phyloP scores from a whole-genome alignment of 2,113 vertebrate genomes.

The Chamaea fasciata region DNA sequence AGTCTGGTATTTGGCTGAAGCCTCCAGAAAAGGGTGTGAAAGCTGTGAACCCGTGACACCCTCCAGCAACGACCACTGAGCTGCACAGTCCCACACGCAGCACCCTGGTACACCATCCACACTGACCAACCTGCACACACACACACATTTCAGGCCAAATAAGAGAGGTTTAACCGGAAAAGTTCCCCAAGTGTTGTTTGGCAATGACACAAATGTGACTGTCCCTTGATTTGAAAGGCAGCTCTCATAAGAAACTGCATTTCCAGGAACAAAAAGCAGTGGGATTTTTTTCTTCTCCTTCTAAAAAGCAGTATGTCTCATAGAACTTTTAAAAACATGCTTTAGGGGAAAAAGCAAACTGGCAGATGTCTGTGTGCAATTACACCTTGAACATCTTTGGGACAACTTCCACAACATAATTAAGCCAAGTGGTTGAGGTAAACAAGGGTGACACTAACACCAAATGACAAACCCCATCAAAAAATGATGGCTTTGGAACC shows the following conservation, averaged over 20 bases:
- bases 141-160: neutral
- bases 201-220: neutral
- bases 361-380: neutral
- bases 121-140: neutral
- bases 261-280: neutral
- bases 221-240: neutral
- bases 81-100: neutral
- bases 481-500: neutral
- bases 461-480: neutral
- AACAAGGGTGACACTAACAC: neutral
- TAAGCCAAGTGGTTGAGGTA: neutral
- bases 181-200: neutral
- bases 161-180: neutral
- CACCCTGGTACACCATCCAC: neutral
- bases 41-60: neutral
- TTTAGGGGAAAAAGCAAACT: neutral
- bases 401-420: neutral
- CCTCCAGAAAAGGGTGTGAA: neutral
- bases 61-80: neutral
- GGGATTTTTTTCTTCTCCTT: neutral
- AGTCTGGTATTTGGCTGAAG: neutral
- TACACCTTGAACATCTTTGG: neutral
- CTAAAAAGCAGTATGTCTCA: neutral
- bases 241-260: neutral
- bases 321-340: neutral